Evolutionary conservation across 1,140 invertebrate genomes (phyloP), one percentile per base, ranked within the genome.

Genomic region (Mesaphorura yosii): DNA sequence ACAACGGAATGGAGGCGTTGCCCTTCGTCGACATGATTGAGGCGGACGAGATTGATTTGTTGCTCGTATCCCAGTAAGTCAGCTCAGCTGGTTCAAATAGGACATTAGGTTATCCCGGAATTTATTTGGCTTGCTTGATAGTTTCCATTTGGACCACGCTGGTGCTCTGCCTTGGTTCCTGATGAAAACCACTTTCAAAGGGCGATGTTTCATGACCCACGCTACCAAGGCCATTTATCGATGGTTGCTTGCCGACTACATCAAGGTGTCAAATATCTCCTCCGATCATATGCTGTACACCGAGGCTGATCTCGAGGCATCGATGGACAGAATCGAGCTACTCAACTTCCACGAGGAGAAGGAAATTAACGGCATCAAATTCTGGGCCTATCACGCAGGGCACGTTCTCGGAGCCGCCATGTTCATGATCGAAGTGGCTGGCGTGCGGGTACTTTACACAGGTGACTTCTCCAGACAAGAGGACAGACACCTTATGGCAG

Each of bases 401-500:
- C 96, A 99, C 72, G 96, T 99, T 0, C 71, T 99, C 0, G 96
- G 96, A 0, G 96, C 96, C 6, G 94, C 94, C 25, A 99, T 99
- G 95, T 99, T 99, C 67, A 97, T 98, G 91, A 93, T 99, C 51
- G 95, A 99, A 78, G 98, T 99, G 58, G 95, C 94, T 47, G 95
- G 92, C 25, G 88, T 95, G 15, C 91, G 92, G 73, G 81, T 96
- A 49, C 70, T 98, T 1, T 98, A 98, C 66, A 98, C 96, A 0
- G 96, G 96, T 0, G 96, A 99, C 66, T 99, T 98, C 69, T 98
- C 93, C 19, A 72, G 95, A 28, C 91, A 98, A 73, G 96, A 99
- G 74, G 95, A 99, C 73, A 74, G 96, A 26, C 96, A 99, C 80
- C 79, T 99, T 59, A 98, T 98, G 90, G 90, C 92, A 1, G 96